Evolutionary conservation across 1,140 invertebrate genomes (phyloP), one percentile per base, ranked within the genome.

Genomic region (Drosophila hydei): DNA sequence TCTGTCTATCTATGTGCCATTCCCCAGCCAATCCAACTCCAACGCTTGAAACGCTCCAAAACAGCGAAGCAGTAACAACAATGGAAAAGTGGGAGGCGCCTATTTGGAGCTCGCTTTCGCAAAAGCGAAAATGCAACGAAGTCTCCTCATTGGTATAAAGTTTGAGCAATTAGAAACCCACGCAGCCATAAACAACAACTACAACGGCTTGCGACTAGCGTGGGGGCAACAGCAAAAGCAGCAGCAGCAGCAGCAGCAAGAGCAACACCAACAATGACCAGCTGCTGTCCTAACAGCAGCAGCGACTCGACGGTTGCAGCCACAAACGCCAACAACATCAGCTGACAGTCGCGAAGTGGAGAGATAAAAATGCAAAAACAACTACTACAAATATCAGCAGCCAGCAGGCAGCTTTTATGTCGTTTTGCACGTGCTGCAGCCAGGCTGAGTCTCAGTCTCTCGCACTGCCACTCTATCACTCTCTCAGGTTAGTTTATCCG

Each of bases 141-240:
- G 83, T 83, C 72, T 70, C 81, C 81, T 84, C 87, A 89, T 89
- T 89, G 87, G 87, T 75, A 89, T 90, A 89, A 73, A 80, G 79
- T 84, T 85, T 84, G 85, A 89, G 87, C 87, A 89, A 89, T 89
- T 89, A 89, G 87, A 89, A 89, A 76, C 87, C 87, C 87, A 89
- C 87, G 87, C 87, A 89, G 87, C 78, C 78, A 89, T 89, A 89
- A 90, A 90, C 74, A 75, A 89, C 79, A 88, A 75, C 83, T 70
- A 67, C 74, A 65, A 65, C 23, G 14, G 63, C 40, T 54, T 33
- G 72, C 38, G 67, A 67, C 45, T 52, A 40, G 73, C 55, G 67
- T 70, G 56, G 65, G 69, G 52, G 58, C 67, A 63, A 36, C 30
- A 59, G 45, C 60, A 64, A 11, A 12, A 47, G 55, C 48, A 45